Percentiles rank a stretch among this genome's conserved stretches.
These are phyloP conservation scores for Hoplias malabaricus DNA, from an alignment of 2,113 vertebrate genomes.

Conservation along the genomic window DNA sequence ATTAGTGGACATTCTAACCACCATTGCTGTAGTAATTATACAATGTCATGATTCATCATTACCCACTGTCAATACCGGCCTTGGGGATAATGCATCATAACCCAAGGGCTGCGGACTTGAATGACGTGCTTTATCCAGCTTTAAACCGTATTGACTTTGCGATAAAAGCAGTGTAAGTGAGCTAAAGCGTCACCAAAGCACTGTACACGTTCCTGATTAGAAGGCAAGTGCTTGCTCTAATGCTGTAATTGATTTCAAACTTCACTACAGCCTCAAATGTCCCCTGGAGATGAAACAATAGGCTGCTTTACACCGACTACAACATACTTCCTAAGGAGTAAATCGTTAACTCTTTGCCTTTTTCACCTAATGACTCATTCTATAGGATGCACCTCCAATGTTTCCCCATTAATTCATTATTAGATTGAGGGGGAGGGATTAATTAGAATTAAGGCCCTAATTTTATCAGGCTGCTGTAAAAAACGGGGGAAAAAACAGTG, in stretches of 20 bases:
- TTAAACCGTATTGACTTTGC: constrained; percentile 56
- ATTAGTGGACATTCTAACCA: neutral
- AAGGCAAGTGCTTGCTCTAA: constrained; percentile 58
- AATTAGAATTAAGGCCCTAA: neutral
- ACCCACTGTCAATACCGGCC: neutral
- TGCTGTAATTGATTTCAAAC: constrained; percentile 66
- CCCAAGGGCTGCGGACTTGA: neutral
- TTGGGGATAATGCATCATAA: neutral
- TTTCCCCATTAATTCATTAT: constrained; percentile 8
- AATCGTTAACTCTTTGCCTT: constrained; percentile 72
- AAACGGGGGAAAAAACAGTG: neutral
- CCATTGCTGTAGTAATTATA: neutral
- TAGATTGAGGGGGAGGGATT: neutral
- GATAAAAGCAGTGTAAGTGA: constrained; percentile 52
- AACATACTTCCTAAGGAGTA: constrained; percentile 60
- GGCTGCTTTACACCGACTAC: constrained; percentile 58
- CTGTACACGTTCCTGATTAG: constrained; percentile 68
- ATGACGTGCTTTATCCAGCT: neutral
- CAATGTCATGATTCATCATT: neutral
- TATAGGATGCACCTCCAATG: constrained; percentile 28
- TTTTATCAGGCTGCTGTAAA: constrained; percentile 4
- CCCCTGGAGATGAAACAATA: constrained; percentile 65
- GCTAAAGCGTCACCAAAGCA: constrained; percentile 57
- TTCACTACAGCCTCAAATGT: constrained; percentile 50
- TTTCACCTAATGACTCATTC: constrained; percentile 67